These are phyloP conservation scores for Drosophila subobscura DNA, from an alignment of 1,140 invertebrate species.

Conservation along the genomic window DNA sequence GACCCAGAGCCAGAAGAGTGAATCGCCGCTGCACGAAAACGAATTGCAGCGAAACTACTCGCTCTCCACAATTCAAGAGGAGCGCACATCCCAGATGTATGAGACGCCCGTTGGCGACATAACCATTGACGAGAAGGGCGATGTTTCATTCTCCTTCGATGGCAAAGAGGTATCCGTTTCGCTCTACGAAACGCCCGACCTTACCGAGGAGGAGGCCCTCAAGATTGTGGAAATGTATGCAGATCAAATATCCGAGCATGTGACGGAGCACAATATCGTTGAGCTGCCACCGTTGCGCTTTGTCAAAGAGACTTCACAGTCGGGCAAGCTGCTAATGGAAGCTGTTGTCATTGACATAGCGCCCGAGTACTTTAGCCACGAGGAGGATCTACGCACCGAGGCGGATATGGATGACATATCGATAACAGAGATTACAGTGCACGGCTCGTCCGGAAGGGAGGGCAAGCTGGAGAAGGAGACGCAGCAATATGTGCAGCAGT, in stretches of 20 bases:
- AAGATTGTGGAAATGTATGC: constrained; percentile 97
- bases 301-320: constrained; percentile 93
- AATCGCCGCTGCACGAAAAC: constrained; percentile 68
- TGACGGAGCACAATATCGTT: constrained; percentile 93
- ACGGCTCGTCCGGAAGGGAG: constrained; percentile 83
- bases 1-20: constrained; percentile 68
- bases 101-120: constrained; percentile 91
- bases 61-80: constrained; percentile 94
- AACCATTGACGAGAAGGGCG: constrained; percentile 91
- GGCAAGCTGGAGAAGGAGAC: constrained; percentile 83
- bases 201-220: constrained; percentile 95
- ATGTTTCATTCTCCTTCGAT: constrained; percentile 94
- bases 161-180: constrained; percentile 96
- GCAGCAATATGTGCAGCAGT: constrained; percentile 72
- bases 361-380: constrained; percentile 90
- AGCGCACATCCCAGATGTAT: constrained; percentile 93
- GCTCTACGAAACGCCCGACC: constrained; percentile 94
- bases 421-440: constrained; percentile 86
- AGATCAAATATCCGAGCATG: constrained; percentile 94
- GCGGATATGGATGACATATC: constrained; percentile 93
- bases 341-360: constrained; percentile 96
- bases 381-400: constrained; percentile 92
- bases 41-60: constrained; percentile 90
- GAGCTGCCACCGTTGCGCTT: constrained; percentile 95
- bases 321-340: constrained; percentile 94